phyloP scores from a whole-genome alignment of 2,113 vertebrate genomes.

The Thunnus thynnus region DNA sequence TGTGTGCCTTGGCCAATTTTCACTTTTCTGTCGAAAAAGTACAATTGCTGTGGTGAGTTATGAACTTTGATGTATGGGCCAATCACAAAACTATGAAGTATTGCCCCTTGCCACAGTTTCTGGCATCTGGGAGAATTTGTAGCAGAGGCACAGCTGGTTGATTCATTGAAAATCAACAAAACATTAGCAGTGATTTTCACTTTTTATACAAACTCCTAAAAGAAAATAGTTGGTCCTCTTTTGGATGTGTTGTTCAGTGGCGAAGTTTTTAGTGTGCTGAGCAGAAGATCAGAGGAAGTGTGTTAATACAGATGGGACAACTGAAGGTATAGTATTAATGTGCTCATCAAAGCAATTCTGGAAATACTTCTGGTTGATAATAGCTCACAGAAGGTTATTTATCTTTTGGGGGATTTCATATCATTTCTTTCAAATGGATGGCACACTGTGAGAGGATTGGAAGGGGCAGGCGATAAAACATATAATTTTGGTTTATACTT shows the following conservation, averaged over 20 bases:
- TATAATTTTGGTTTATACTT: slow-evolving; percentile 25
- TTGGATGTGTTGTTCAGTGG: neutral
- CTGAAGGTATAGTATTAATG: slow-evolving; percentile 5
- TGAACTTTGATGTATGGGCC: slow-evolving; percentile 57
- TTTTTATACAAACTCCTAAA: slow-evolving; percentile 27
- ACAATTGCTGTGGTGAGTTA: slow-evolving; percentile 39
- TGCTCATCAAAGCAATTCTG: slow-evolving; percentile 29
- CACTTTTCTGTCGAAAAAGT: slow-evolving; percentile 30
- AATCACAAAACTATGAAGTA: slow-evolving; percentile 54
- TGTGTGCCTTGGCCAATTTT: slow-evolving; percentile 44
- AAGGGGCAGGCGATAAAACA: slow-evolving; percentile 17
- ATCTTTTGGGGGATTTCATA: slow-evolving; percentile 19
- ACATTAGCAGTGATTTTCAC: slow-evolving; percentile 38
- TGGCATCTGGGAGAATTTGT: slow-evolving; percentile 50
- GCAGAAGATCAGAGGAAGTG: neutral
- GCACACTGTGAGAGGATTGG: neutral
- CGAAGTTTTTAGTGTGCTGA: neutral
- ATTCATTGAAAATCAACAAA: slow-evolving; percentile 67
- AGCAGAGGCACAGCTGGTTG: slow-evolving; percentile 60
- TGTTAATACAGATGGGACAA: slow-evolving; percentile 13
- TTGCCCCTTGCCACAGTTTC: slow-evolving; percentile 51
- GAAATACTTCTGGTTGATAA: slow-evolving; percentile 31
- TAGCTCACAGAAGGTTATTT: slow-evolving; percentile 26
- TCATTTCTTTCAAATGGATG: slow-evolving; percentile 22
- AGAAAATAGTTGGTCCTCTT: neutral